Evolutionary conservation across 2,113 vertebrate species (phyloP).

Genomic region (Turnix velox): DNA sequence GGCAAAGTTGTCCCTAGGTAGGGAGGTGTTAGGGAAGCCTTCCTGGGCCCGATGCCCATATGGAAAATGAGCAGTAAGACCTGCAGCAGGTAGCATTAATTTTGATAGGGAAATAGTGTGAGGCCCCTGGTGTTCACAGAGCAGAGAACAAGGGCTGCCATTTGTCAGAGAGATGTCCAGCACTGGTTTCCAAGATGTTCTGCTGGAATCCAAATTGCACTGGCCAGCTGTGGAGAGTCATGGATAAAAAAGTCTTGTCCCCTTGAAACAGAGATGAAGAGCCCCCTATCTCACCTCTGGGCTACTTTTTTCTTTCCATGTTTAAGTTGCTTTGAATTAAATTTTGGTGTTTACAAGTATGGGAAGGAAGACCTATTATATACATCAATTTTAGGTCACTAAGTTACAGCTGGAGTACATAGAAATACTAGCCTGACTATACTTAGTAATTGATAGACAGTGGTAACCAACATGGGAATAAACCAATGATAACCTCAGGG

Average conservation of each 20-base stretch:
- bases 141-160: background rate
- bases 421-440: background rate
- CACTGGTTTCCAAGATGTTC: background rate
- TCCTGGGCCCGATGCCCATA: too few species aligned
- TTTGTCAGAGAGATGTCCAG: background rate
- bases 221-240: background rate
- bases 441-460: background rate
- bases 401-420: background rate
- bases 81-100: too few species aligned
- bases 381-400: background rate
- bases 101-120: background rate
- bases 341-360: constrained; percentile 7
- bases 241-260: background rate
- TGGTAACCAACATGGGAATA: background rate
- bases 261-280: too few species aligned
- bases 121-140: background rate
- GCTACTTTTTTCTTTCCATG: too few species aligned
- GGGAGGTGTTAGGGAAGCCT: too few species aligned
- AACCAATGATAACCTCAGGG: background rate
- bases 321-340: constrained; percentile 60
- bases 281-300: too few species aligned
- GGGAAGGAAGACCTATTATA: constrained; percentile 10
- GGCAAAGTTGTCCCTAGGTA: too few species aligned
- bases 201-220: background rate
- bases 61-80: too few species aligned